Evolutionary conservation across 2,797 vertebrate species (phyloP).

Genomic region (Pyrocephalus nanus): DNA sequence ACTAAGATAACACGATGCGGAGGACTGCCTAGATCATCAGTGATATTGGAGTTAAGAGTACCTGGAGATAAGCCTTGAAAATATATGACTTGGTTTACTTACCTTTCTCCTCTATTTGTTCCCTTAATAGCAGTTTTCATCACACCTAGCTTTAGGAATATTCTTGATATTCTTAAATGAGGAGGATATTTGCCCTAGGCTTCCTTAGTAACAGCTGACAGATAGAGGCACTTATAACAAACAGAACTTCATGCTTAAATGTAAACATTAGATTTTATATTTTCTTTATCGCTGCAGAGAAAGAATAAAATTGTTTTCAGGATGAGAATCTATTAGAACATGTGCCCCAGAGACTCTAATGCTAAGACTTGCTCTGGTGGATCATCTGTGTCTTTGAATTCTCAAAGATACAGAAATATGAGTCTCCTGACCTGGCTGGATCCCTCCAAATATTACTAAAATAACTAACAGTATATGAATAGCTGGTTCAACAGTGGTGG

Average conservation of each 20-base stretch:
- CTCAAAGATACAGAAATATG: neutral
- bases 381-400: neutral
- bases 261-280: neutral
- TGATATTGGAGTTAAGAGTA: neutral
- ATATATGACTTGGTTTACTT: neutral
- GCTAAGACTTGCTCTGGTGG: neutral
- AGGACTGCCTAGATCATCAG: neutral
- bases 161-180: neutral
- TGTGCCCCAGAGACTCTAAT: neutral
- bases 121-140: neutral
- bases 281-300: neutral
- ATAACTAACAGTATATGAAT: neutral
- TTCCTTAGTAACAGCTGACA: neutral
- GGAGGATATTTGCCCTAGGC: neutral
- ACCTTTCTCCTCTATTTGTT: neutral
- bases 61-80: neutral
- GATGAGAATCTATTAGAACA: neutral
- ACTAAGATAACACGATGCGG: neutral
- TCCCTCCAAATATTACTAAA: neutral
- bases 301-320: neutral
- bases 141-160: neutral
- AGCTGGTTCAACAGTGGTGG: neutral
- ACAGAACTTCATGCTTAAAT: neutral
- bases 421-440: neutral
- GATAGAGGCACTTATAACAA: neutral